Conservation (phyloP, 2,888 invertebrate species). For the Neocrepidodera transversa region DNA sequence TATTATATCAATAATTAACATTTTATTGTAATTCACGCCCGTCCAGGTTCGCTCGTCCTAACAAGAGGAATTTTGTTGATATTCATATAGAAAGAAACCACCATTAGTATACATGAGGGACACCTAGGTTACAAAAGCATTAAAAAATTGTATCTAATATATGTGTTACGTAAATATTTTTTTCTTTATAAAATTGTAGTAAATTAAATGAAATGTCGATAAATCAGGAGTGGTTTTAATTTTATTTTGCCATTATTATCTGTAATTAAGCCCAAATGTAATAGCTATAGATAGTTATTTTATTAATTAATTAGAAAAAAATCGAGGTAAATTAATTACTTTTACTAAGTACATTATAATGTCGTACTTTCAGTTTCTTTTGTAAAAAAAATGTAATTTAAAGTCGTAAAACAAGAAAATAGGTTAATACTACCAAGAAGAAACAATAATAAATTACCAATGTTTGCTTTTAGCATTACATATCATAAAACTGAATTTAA, state of each 20-base stretch:
- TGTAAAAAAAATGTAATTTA: not conserved
- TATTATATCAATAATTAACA: no score
- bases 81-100: no score
- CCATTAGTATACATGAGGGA: no score
- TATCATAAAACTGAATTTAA: not conserved
- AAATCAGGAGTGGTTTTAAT: not conserved
- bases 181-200: no score
- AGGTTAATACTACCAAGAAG: slow-evolving; percentile 4
- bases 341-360: not conserved
- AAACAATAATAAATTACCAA: slow-evolving; percentile 8
- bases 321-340: not conserved
- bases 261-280: not conserved
- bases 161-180: no score
- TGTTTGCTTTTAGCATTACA: slow-evolving; percentile 13
- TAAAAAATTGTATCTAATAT: no score
- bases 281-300: not conserved
- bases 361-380: not conserved
- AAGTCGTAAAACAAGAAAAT: slow-evolving; percentile 5
- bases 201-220: not conserved
- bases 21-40: no score
- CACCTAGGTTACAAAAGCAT: no score
- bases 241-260: not conserved
- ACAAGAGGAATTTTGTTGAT: no score
- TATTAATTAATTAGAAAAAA: slow-evolving; percentile 1
- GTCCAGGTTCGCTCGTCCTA: no score